Evolutionary conservation across 2,113 vertebrate species (phyloP).

Genomic region (Nothobranchius kuhntae): DNA sequence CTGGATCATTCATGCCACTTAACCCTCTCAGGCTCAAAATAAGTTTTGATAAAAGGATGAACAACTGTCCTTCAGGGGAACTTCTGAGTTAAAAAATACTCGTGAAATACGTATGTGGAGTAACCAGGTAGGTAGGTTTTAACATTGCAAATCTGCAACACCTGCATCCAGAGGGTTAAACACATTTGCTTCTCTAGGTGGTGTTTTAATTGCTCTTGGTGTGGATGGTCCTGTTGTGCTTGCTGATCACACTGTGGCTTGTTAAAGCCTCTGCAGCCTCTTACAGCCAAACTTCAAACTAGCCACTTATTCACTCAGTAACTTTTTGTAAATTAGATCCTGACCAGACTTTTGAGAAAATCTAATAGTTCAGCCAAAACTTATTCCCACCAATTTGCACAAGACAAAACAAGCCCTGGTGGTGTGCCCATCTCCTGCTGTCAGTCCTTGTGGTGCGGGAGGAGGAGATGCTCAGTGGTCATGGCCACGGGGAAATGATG

Average conservation of each 20-base stretch:
- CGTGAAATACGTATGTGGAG: too few relatives aligned
- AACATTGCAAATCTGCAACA: too few relatives aligned
- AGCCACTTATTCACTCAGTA: background rate
- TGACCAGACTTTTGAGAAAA: background rate
- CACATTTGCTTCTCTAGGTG: background rate
- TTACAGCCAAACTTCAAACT: background rate
- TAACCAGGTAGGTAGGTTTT: too few relatives aligned
- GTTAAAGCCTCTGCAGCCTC: background rate
- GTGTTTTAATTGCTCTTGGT: background rate
- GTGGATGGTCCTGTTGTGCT: background rate
- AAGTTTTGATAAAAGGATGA: too few relatives aligned
- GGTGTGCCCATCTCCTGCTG: background rate
- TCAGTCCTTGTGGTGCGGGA: slow-evolving; percentile 12
- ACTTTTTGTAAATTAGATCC: background rate
- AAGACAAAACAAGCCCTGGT: background rate
- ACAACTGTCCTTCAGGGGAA: too few relatives aligned
- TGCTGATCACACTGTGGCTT: background rate
- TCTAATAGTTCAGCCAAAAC: background rate
- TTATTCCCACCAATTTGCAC: background rate
- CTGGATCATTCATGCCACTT: too few relatives aligned
- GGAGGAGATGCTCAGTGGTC: slow-evolving; percentile 21
- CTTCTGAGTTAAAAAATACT: too few relatives aligned
- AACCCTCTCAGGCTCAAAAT: too few relatives aligned
- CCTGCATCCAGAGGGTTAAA: too few relatives aligned
- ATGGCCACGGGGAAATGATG: slow-evolving; percentile 25